These are phyloP conservation scores for Barypeithes pellucidus DNA, from an alignment of 2,888 invertebrate species.

Conservation along the genomic window DNA sequence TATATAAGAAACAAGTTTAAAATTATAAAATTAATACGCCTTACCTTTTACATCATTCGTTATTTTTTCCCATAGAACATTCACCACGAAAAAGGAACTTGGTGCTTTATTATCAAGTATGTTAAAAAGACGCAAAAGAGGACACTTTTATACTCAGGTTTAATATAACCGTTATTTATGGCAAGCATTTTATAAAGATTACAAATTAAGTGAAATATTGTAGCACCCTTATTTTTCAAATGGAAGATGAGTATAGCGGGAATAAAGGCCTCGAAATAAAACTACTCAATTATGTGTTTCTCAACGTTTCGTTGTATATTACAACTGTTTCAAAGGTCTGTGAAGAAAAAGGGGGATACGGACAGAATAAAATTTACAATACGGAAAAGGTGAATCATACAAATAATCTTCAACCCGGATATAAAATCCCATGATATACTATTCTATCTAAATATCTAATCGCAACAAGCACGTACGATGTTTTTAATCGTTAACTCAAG, in stretches of 20 bases:
- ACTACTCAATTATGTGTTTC: slow-evolving; percentile 10
- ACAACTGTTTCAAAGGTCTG: slow-evolving; percentile 6
- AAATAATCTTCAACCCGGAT: neutral
- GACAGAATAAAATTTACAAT: slow-evolving; percentile 4
- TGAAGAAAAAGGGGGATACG: neutral
- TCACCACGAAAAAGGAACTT: neutral
- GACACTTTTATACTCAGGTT: neutral
- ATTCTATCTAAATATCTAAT: too few species aligned
- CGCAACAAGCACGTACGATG: too few species aligned
- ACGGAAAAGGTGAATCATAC: neutral
- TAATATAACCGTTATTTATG: slow-evolving; percentile 8
- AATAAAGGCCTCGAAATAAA: neutral
- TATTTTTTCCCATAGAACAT: neutral
- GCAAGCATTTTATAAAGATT: slow-evolving; percentile 6
- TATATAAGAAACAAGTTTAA: too few species aligned
- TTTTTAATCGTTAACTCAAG: too few species aligned
- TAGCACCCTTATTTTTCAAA: slow-evolving; percentile 8
- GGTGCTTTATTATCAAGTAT: neutral
- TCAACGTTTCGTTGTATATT: slow-evolving; percentile 10
- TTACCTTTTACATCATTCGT: too few species aligned
- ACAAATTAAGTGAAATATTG: slow-evolving; percentile 12
- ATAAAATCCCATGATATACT: too few species aligned
- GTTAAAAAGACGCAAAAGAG: neutral
- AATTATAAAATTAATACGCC: too few species aligned
- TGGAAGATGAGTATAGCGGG: neutral